phyloP scores from a whole-genome alignment of 2,113 vertebrate genomes.

The Eulemur macaco region DNA sequence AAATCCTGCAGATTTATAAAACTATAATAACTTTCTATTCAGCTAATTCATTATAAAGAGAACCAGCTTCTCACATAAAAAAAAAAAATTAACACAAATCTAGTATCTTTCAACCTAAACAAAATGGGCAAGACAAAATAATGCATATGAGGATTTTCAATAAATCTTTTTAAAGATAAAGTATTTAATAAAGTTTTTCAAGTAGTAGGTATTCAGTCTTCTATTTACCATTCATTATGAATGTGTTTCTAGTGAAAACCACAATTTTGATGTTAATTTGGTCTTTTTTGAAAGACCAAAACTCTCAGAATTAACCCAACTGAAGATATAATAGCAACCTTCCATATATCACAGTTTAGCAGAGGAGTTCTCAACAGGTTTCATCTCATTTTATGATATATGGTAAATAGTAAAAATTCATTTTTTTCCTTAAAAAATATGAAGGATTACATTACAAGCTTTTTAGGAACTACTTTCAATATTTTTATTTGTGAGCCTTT shows the following conservation, averaged over 20 bases:
- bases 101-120: slow-evolving; percentile 66
- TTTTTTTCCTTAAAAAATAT: slow-evolving; percentile 60
- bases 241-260: neutral
- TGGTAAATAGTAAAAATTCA: neutral
- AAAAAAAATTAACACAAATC: slow-evolving; percentile 45
- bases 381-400: slow-evolving; percentile 50
- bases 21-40: slow-evolving; percentile 77
- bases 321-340: slow-evolving; percentile 33
- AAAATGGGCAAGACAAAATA: slow-evolving; percentile 51
- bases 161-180: slow-evolving; percentile 69
- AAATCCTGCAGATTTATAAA: slow-evolving; percentile 71
- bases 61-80: slow-evolving; percentile 53
- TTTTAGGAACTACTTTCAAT: neutral
- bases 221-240: neutral
- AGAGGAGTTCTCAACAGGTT: neutral
- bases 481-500: neutral
- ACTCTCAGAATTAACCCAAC: neutral
- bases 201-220: neutral
- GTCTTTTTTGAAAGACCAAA: slow-evolving; percentile 47
- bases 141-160: slow-evolving; percentile 65
- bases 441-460: slow-evolving; percentile 43
- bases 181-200: slow-evolving; percentile 43
- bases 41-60: slow-evolving; percentile 71
- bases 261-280: slow-evolving; percentile 25
- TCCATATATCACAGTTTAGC: slow-evolving; percentile 45